Base-by-base conservation (phyloP, 1,140 invertebrate genomes). In the Holcopasites calliopsidis region DNA sequence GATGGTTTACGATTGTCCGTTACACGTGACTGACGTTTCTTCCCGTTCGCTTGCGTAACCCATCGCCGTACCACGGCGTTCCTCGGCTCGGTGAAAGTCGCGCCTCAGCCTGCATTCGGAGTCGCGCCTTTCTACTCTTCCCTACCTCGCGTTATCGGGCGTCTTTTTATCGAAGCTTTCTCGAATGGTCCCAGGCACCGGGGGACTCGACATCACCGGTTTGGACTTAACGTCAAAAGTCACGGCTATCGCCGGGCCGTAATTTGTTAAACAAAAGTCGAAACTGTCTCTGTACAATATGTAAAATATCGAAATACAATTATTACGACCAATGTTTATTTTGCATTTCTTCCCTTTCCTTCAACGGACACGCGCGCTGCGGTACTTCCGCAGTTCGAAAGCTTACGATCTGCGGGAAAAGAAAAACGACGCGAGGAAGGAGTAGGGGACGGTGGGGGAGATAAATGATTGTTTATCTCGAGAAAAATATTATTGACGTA, bases 21-120 rank as follows among this genome's bases (percentile, higher is more conserved):
- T 68, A 75, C 50, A 38, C 52, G 33, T 38, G 42, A 69, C 28
- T 26, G 23, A 31, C 11, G 44, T 68, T 58, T 69, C 54, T 57
- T 58, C 1, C 13, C 64, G n/a, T 40, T 40, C 11, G 65, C 18
- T 79, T 79, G 35, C 66, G 60, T 58, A 79, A 79, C 52, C 52
- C 18, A 65, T 76, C 61, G 66, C 21, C n/a, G 21, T 70, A 21
- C 38, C 18, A 69, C 23, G 33, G 38, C 35, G 44, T 75, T 70
- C 47, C 50, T 65, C 18, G 66, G n/a, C 28, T 50, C 16, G 75
- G 77, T 70, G 74, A 79, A 79, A 79, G 74, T 79, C 49, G 33
- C 33, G 69, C 33, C 54, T 68, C 40, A n/a, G 1, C 13, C 13
- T 28, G n/a, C 16, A 28, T 49, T 42, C 10, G 7, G 2, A 40